Evolutionary conservation across 2,888 invertebrate species (phyloP), one percentile per base, ranked within the genome.

Genomic region (Lymantria monacha): DNA sequence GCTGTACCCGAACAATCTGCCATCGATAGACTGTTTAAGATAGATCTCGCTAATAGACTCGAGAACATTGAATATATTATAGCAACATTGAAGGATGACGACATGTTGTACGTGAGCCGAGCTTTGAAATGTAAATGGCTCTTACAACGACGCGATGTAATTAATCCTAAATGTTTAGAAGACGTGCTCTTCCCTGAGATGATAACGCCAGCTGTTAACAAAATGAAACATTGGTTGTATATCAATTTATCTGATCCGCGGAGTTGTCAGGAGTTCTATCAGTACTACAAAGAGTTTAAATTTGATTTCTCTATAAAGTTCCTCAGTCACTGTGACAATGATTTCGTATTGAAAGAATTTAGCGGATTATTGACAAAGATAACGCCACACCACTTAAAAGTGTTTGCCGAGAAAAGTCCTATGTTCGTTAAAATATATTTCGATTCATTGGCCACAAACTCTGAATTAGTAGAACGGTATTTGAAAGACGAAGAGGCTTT

Each of bases 91-190:
- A 82, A 81, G 70, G 71, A 80, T 22, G 72, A 77, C 13, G 81
- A 86, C 48, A 76, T 87, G 80, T 58, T 88, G 0, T 85, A 76
- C 49, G 85, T 87, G 0, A 81, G 77, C 55, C 76, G 76, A 69
- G 82, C 83, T 0, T 59, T 88, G 1, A 83, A 82, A 61, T 64
- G 75, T 30, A 60, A 51, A 12, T 87, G 87, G 87, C 65, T 88
- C 0, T 38, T 81, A 30, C 72, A 80, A 12, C 31, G 78, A 48
- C 48, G 51, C 13, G 53, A 78, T 8, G 68, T 85, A 7, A 71
- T 87, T 2, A 80, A 81, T 47, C 81, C 87, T 10, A 51, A 50
- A n/a, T 63, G 81, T 61, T 70, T 88, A 30, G 85, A 87, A 65
- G 46, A 59, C 1, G 51, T 56, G 0, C 57, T 87, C 7, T 87